Evolutionary conservation across 2,888 invertebrate species (phyloP).

Genomic region (Neuroscelio doddi): DNA sequence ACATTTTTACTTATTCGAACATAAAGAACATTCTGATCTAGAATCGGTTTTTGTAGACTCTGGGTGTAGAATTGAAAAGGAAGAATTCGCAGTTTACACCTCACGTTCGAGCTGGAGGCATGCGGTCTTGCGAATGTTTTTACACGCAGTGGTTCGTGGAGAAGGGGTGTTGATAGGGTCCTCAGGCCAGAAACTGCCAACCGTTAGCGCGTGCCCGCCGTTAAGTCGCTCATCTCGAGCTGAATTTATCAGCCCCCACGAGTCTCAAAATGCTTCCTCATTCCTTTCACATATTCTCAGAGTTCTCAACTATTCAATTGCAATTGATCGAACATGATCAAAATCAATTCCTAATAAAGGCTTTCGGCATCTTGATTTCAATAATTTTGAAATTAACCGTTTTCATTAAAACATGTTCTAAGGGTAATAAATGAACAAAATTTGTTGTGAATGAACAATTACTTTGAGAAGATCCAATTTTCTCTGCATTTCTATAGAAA

Average conservation of each 20-base stretch:
- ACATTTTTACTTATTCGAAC: too few species aligned
- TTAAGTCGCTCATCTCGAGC: conserved; percentile 38
- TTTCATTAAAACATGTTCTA: too few species aligned
- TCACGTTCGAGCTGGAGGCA: conserved; percentile 17
- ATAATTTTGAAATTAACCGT: too few species aligned
- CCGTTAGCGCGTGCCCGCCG: conserved; percentile 40
- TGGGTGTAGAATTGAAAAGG: conserved; percentile 5
- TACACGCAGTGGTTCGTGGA: conserved; percentile 15
- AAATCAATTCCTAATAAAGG: too few species aligned
- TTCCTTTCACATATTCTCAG: too few species aligned
- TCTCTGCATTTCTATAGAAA: conserved; percentile 1
- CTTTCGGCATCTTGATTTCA: too few species aligned
- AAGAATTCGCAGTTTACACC: conserved; percentile 30
- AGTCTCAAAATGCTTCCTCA: conserved; percentile 22
- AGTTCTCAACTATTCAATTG: too few species aligned
- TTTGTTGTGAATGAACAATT: too few species aligned
- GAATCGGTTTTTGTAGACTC: neutral
- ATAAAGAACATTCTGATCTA: too few species aligned
- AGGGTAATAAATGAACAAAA: too few species aligned
- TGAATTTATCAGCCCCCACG: conserved; percentile 38
- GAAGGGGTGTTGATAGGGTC: conserved; percentile 43
- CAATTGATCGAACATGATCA: too few species aligned
- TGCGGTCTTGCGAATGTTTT: conserved; percentile 31
- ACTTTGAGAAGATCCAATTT: conserved; percentile 1
- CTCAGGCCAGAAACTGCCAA: conserved; percentile 13